Percentiles rank a stretch among this genome's conserved stretches.
These are phyloP conservation scores for Ichneumon xanthorius DNA, from an alignment of 2,888 invertebrate species.

Conservation along the genomic window DNA sequence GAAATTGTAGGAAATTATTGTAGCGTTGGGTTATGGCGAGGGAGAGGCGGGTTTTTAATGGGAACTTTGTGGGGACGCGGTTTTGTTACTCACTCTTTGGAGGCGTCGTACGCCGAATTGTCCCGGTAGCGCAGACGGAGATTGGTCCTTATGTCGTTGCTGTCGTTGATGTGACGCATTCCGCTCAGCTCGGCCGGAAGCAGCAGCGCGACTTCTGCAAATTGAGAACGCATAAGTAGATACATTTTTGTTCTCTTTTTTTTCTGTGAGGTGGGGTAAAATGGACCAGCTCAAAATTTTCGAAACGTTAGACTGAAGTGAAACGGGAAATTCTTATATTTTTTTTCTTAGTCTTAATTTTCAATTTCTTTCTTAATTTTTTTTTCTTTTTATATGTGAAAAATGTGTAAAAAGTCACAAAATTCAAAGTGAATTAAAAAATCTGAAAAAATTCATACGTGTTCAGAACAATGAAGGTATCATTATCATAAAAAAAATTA, in stretches of 20 bases:
- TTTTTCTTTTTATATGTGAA: too few relatives aligned
- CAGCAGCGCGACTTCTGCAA: slow-evolving; percentile 93
- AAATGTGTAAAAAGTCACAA: too few relatives aligned
- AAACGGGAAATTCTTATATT: too few relatives aligned
- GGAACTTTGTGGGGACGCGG: neutral
- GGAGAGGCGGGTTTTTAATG: neutral
- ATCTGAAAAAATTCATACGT: too few relatives aligned
- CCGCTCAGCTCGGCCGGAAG: slow-evolving; percentile 92
- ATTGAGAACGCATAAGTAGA: slow-evolving; percentile 70
- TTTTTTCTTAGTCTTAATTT: too few relatives aligned
- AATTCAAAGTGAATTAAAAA: too few relatives aligned
- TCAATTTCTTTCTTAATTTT: too few relatives aligned
- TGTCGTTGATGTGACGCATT: slow-evolving; percentile 92
- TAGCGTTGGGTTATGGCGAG: neutral
- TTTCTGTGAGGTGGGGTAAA: neutral
- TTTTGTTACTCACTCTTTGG: slow-evolving; percentile 89
- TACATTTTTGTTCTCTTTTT: slow-evolving; percentile 2
- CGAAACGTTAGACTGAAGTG: too few relatives aligned
- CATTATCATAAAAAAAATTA: too few relatives aligned
- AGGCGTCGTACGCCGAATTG: slow-evolving; percentile 90
- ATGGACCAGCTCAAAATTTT: too few relatives aligned
- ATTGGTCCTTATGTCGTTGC: slow-evolving; percentile 92
- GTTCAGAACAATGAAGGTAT: too few relatives aligned
- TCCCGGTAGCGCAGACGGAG: slow-evolving; percentile 91
- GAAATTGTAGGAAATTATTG: neutral